These are phyloP conservation scores for Trileptium ribeirensis DNA, from an alignment of 2,888 invertebrate genomes.

Conservation along the genomic window DNA sequence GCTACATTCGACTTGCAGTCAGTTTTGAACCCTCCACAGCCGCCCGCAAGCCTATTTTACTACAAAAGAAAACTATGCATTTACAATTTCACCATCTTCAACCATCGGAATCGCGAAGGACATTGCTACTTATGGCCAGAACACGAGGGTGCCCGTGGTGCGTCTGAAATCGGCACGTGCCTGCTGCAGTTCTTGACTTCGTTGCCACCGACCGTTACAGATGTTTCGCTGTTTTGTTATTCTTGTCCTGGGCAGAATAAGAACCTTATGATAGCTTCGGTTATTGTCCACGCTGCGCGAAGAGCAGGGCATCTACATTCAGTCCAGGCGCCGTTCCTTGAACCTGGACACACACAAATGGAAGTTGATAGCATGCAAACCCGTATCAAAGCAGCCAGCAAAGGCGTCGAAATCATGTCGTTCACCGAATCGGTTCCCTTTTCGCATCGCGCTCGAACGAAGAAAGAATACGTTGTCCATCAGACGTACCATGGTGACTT, in stretches of 20 bases:
- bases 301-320: background rate
- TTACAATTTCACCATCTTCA: slow-evolving; percentile 15
- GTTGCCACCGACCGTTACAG: background rate
- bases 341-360: slow-evolving; percentile 18
- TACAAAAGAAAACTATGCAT: slow-evolving; percentile 16
- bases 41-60: slow-evolving; percentile 7
- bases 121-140: slow-evolving; percentile 18
- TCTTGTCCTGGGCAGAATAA: slow-evolving; percentile 18
- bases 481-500: no score
- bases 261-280: background rate
- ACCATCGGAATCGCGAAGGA: background rate
- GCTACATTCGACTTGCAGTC: slow-evolving; percentile 14
- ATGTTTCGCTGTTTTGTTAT: background rate
- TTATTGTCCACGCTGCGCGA: background rate
- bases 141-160: background rate
- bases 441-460: background rate
- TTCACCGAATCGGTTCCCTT: background rate
- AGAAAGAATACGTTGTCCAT: background rate
- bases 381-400: background rate
- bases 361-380: slow-evolving; percentile 18
- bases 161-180: slow-evolving; percentile 15
- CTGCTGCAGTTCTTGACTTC: background rate
- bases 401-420: background rate
- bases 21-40: background rate
- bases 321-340: background rate